phyloP scores from a whole-genome alignment of 1,140 invertebrate species.

The Saccostrea glomerata region DNA sequence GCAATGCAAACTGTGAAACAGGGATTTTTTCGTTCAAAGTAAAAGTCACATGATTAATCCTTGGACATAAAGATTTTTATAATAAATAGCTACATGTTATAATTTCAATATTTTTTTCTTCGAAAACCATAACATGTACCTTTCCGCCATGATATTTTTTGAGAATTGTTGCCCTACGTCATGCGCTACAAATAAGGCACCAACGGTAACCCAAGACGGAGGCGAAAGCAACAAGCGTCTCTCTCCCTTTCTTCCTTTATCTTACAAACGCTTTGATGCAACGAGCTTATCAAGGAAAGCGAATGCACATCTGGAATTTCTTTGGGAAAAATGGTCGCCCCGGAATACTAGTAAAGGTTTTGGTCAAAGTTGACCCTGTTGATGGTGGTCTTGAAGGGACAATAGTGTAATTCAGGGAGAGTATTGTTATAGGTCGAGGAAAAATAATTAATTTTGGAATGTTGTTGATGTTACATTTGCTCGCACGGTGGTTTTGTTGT shows the following conservation, averaged over 20 bases:
- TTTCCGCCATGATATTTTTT: constrained; percentile 34
- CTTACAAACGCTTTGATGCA: constrained; percentile 26
- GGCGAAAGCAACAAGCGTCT: constrained; percentile 15
- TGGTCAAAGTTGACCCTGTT: not conserved
- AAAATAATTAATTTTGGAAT: constrained; percentile 29
- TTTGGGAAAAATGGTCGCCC: constrained; percentile 2
- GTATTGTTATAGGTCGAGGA: not conserved
- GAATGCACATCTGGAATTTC: constrained; percentile 31
- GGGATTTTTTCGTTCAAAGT: not conserved
- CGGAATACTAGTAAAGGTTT: not conserved
- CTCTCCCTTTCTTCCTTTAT: constrained; percentile 37
- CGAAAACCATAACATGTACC: constrained; percentile 28
- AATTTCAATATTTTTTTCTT: constrained; percentile 26
- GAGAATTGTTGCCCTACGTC: constrained; percentile 32
- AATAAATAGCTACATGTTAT: not conserved
- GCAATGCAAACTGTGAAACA: constrained; percentile 16
- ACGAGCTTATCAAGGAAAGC: constrained; percentile 17
- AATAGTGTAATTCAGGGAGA: not conserved
- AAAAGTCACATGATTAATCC: constrained; percentile 16
- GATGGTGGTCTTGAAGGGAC: not conserved
- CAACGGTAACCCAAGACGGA: constrained; percentile 18
- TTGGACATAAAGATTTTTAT: not conserved
- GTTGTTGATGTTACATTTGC: constrained; percentile 15
- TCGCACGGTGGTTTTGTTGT: constrained; percentile 24
- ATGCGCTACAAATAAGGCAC: constrained; percentile 29